These are phyloP conservation scores for Arenaria interpres DNA, from an alignment of 2,113 vertebrate species.

Conservation along the genomic window DNA sequence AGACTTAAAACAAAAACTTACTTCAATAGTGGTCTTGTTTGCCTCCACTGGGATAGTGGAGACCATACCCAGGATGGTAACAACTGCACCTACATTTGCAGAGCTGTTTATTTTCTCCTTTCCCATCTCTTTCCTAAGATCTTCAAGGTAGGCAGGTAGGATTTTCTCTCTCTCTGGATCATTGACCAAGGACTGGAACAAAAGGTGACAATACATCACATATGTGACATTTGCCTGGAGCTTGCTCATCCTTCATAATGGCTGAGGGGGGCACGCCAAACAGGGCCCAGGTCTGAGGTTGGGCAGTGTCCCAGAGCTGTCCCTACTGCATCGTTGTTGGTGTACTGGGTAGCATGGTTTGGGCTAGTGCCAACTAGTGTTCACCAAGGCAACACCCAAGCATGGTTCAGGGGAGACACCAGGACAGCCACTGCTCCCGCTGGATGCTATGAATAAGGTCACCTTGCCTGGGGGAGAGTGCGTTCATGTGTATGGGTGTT, in stretches of 20 bases:
- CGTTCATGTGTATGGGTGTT: fast-evolving
- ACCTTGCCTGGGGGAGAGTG: background rate
- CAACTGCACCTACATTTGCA: constrained; percentile 56
- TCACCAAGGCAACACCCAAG: fast-evolving
- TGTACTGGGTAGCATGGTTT: too few relatives aligned
- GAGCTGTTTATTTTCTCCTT: background rate
- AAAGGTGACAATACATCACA: background rate
- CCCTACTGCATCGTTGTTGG: fast-evolving
- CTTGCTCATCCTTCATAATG: background rate
- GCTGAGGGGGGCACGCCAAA: background rate
- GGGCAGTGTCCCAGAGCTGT: background rate
- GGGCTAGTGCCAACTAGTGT: background rate
- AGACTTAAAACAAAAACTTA: constrained; percentile 43
- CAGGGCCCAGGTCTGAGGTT: background rate
- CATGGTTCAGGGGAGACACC: background rate
- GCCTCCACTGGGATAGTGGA: constrained; percentile 63
- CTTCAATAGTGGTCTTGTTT: constrained; percentile 8
- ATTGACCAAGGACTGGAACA: constrained; percentile 64
- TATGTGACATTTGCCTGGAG: background rate
- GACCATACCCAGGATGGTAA: constrained; percentile 61
- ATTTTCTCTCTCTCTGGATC: constrained; percentile 28
- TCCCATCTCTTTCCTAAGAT: background rate
- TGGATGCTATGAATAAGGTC: background rate
- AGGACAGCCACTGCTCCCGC: background rate
- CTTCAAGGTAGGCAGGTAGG: constrained; percentile 40